Evolutionary conservation across 2,797 vertebrate species (phyloP), one percentile per base, ranked within the genome.

Genomic region (Aeoliscus strigatus): DNA sequence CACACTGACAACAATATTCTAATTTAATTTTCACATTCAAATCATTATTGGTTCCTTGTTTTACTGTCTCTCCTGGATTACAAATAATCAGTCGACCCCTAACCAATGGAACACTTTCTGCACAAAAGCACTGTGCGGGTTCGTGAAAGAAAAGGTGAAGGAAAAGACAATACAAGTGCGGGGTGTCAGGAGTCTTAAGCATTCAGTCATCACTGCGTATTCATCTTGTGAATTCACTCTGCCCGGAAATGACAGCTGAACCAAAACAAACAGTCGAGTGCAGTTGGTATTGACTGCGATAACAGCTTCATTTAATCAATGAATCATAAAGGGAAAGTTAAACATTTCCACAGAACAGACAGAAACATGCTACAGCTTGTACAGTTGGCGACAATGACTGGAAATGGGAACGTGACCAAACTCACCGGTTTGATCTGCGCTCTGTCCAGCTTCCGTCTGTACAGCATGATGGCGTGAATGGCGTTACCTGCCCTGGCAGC

Each of bases 391-490:
- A 18, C 2, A 49, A 51, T 23, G 0, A 26, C 41, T 31, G 14
- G 5, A 4, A 28, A 2, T 9, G 0, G 3, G 9, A 35, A 9
- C 39, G 4, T 24, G 21, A 11, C 8, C 24, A 14, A 31, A 86
- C 92, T 42, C 81, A 99, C 96, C 13, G 96, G 96, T 59, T 93
- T 92, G 68, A 99, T 86, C 71, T 99, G 93, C 28, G 94, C 93
- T 46, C 96, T 80, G 86, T 99, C 96, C 65, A 99, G 85, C 70
- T 91, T 92, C 49, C 91, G 92, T 41, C 94, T 86, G 75, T 99
- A 99, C 5, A 94, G 81, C 81, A 99, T 89, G 63, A 90, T 85
- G 29, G 94, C 79, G 15, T 98, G 94, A 75, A 97, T 91, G 66
- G 90, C 69, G 21, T 99, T 98, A 24, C 92, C 94, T 18, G 96